phyloP scores from a whole-genome alignment of 2,888 invertebrate species.

The Chrysolina oricalcia region DNA sequence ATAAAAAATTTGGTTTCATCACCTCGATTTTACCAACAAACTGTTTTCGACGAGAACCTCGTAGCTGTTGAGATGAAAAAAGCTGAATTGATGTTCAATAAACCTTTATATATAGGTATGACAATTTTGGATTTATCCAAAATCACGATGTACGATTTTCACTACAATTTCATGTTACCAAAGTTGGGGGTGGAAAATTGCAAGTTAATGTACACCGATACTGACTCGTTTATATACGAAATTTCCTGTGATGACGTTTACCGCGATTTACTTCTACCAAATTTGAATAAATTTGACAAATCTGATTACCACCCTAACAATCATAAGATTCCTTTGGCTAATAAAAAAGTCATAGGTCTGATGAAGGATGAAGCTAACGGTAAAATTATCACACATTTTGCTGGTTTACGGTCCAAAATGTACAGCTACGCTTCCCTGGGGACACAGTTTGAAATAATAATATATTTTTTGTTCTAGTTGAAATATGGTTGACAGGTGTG shows the following conservation, averaged over 20 bases:
- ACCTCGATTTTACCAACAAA: slow-evolving; percentile 42
- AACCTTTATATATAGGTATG: too few relatives aligned
- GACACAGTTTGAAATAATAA: slow-evolving; percentile 25
- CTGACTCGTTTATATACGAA: too few relatives aligned
- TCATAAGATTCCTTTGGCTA: slow-evolving; percentile 36
- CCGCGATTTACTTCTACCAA: slow-evolving; percentile 40
- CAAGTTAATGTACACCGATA: slow-evolving; percentile 46
- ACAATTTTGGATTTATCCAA: slow-evolving; percentile 53
- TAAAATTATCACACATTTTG: slow-evolving; percentile 59
- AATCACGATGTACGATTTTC: slow-evolving; percentile 49
- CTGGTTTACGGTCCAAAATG: slow-evolving; percentile 59
- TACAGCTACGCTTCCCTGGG: slow-evolving; percentile 47
- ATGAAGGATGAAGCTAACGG: slow-evolving; percentile 64
- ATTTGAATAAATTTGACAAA: slow-evolving; percentile 54
- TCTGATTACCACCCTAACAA: slow-evolving; percentile 53
- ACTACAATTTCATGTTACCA: slow-evolving; percentile 47
- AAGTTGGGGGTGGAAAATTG: slow-evolving; percentile 38
- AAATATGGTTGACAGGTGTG: too few relatives aligned
- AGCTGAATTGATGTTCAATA: too few relatives aligned
- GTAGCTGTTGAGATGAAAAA: too few relatives aligned
- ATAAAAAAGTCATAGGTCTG: slow-evolving; percentile 56
- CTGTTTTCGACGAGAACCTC: too few relatives aligned
- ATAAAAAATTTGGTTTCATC: too few relatives aligned
- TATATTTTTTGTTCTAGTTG: neutral
- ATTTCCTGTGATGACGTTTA: slow-evolving; percentile 64